A percentile compares a stretch with the other conserved stretches of the same genome.
Conservation (phyloP, 2,797 vertebrate genomes). For the Darevskia mixta region DNA sequence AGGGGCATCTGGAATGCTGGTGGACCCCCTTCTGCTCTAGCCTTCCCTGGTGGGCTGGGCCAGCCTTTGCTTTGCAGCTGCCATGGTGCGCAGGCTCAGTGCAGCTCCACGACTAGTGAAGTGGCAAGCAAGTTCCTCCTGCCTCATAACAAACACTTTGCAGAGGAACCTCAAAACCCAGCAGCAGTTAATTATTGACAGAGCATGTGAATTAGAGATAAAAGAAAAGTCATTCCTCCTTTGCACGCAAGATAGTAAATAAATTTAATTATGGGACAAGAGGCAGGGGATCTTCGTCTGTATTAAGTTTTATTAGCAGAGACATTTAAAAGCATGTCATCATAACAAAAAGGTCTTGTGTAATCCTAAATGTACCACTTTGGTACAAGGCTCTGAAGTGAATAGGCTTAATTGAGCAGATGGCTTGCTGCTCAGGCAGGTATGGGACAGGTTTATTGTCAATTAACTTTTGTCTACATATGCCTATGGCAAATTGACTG, state of each 20-base stretch:
- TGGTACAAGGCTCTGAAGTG: conserved; percentile 68
- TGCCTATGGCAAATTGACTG: conserved; percentile 54
- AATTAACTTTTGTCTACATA: conserved; percentile 71
- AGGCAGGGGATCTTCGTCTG: conserved; percentile 79
- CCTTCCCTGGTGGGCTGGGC: neutral
- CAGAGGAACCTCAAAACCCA: conserved; percentile 76
- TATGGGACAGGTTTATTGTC: conserved; percentile 69
- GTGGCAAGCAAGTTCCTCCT: conserved; percentile 61
- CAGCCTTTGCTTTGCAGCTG: neutral
- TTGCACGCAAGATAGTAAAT: conserved; percentile 77
- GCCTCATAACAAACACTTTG: conserved; percentile 73
- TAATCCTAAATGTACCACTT: conserved; percentile 77
- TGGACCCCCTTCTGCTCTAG: no score
- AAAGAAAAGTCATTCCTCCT: conserved; percentile 80
- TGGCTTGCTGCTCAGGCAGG: conserved; percentile 78
- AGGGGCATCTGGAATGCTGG: no score
- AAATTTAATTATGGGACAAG: conserved; percentile 82
- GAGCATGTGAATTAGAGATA: conserved; percentile 82
- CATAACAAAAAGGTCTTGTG: conserved; percentile 81
- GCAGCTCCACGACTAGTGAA: neutral
- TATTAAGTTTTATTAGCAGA: conserved; percentile 83
- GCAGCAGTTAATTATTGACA: conserved; percentile 83
- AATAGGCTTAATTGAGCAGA: conserved; percentile 81
- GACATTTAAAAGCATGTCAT: conserved; percentile 83
- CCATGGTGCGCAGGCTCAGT: neutral